phyloP scores from a whole-genome alignment of 2,113 vertebrate genomes.

The Tupaia tana region DNA sequence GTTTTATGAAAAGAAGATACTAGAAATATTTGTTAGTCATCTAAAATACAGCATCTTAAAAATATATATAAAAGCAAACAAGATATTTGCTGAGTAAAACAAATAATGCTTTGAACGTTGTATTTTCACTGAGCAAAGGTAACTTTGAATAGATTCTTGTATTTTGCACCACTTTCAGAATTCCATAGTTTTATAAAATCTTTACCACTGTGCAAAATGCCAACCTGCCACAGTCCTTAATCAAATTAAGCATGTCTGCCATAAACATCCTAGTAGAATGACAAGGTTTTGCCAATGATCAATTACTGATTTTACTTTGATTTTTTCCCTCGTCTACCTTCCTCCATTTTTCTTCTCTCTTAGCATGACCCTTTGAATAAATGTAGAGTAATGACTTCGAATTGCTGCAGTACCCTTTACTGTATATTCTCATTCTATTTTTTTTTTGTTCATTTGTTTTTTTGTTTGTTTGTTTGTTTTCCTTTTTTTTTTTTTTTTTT shows the following conservation, averaged over 20 bases:
- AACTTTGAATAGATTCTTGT: background rate
- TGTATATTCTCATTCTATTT: background rate
- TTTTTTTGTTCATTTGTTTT: too few relatives aligned
- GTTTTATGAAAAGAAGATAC: slow-evolving; percentile 57
- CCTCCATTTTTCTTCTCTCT: background rate
- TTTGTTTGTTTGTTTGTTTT: too few relatives aligned
- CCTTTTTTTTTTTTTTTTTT: too few relatives aligned
- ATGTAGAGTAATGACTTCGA: background rate
- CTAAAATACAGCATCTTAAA: slow-evolving; percentile 37
- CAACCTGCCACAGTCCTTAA: background rate
- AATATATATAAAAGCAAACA: background rate
- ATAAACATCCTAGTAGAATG: background rate
- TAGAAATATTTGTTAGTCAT: slow-evolving; percentile 15
- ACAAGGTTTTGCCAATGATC: background rate
- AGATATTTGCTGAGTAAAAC: background rate
- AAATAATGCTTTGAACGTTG: background rate
- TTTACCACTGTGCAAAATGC: background rate
- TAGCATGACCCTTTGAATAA: background rate
- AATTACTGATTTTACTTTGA: background rate
- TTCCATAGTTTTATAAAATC: background rate
- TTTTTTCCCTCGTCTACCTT: background rate
- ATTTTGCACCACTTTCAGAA: background rate
- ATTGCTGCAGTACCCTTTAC: background rate
- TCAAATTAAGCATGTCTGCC: background rate
- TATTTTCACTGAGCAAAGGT: background rate